Conservation (phyloP, 2,888 invertebrate genomes). For the Netelia virgata region DNA sequence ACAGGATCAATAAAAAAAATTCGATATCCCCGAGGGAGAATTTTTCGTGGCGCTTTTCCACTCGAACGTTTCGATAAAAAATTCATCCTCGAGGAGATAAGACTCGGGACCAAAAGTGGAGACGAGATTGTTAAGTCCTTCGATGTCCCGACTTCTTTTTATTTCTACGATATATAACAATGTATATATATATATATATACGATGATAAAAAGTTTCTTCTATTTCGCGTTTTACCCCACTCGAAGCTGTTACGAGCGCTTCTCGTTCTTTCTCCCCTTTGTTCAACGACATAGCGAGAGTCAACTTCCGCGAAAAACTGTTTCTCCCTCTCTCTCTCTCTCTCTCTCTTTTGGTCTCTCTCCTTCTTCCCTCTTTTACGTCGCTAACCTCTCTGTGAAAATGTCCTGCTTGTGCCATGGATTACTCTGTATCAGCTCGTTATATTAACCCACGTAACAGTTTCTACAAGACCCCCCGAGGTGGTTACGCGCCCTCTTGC, state of each 20-base stretch:
- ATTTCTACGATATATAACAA: no score
- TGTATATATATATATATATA: no score
- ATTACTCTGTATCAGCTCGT: background rate
- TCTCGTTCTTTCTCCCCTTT: background rate
- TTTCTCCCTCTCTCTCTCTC: constrained; percentile 3
- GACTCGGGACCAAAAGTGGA: no score
- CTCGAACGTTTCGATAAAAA: no score
- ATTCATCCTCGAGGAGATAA: no score
- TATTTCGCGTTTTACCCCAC: background rate
- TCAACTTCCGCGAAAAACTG: constrained; percentile 4
- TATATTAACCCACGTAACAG: background rate
- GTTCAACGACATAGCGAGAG: background rate
- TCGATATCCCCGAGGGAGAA: no score
- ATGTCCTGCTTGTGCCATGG: background rate
- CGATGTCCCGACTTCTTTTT: no score
- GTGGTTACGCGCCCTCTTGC: background rate
- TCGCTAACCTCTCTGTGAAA: background rate
- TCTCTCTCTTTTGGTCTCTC: background rate
- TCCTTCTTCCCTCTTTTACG: background rate
- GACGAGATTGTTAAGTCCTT: no score
- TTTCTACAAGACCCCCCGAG: background rate
- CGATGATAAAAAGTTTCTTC: constrained; percentile 9
- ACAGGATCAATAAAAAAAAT: no score
- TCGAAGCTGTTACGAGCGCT: background rate
- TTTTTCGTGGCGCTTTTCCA: no score